Conservation (phyloP, 1,140 invertebrate species). For the Zaprionus davidi region DNA sequence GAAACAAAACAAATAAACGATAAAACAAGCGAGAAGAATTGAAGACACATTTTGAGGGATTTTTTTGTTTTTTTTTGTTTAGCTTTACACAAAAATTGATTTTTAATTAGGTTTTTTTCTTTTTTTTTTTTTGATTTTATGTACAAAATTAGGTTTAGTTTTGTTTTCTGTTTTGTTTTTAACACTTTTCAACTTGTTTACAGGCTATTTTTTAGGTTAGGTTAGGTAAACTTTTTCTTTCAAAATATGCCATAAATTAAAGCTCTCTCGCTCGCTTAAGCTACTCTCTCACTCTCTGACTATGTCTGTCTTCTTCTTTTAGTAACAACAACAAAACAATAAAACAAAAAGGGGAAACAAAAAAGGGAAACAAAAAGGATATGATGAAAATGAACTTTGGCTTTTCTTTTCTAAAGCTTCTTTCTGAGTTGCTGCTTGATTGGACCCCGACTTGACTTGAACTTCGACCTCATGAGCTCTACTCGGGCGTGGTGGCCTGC, state of each 20-base stretch:
- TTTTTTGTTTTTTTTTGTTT: constrained; percentile 16
- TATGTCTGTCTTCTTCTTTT: background rate
- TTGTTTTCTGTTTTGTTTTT: background rate
- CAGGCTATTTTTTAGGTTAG: constrained; percentile 4
- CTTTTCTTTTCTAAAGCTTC: background rate
- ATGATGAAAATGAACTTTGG: background rate
- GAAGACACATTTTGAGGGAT: constrained; percentile 25
- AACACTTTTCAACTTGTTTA: background rate
- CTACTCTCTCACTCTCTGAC: background rate
- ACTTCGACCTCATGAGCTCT: background rate
- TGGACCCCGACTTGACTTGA: background rate
- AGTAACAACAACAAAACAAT: background rate
- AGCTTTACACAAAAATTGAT: constrained; percentile 11
- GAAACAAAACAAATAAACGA: background rate
- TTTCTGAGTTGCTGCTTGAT: background rate
- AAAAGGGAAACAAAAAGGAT: background rate
- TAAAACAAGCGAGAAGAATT: constrained; percentile 31
- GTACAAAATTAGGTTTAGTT: background rate
- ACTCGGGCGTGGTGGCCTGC: constrained; percentile 25
- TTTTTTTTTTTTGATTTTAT: constrained; percentile 1
- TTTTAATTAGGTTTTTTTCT: constrained; percentile 20
- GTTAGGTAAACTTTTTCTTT: background rate
- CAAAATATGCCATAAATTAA: background rate
- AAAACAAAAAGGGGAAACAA: background rate
- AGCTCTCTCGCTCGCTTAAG: background rate